Conservation (phyloP, 1,140 invertebrate genomes). For the Brachionus sp. region DNA sequence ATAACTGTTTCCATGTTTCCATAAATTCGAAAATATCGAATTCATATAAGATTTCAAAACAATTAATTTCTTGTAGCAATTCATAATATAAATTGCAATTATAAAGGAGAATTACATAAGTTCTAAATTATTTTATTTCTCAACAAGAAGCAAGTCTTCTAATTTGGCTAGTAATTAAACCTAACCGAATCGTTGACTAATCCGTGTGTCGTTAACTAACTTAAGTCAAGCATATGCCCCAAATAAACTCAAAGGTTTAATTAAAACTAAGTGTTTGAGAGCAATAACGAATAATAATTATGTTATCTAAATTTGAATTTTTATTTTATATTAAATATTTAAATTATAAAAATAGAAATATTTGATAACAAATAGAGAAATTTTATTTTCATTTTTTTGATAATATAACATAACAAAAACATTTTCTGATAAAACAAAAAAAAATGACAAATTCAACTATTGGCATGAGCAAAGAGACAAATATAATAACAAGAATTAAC, state of each 20-base stretch:
- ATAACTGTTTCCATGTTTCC: neutral
- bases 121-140: neutral
- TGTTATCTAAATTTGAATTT: conserved; percentile 39
- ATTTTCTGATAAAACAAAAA: too few relatives aligned
- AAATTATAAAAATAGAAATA: conserved; percentile 36
- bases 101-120: neutral
- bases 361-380: neutral
- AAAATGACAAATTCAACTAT: conserved; percentile 14
- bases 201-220: neutral
- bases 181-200: neutral
- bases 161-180: neutral
- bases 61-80: neutral
- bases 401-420: neutral
- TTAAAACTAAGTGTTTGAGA: neutral
- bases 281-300: neutral
- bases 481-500: conserved; percentile 10
- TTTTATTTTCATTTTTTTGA: neutral
- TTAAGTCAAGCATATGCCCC: neutral
- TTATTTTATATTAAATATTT: neutral
- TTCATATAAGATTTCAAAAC: neutral
- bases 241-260: neutral
- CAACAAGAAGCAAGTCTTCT: neutral
- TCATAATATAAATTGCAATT: neutral
- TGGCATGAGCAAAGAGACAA: neutral
- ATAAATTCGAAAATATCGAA: neutral